Conservation (phyloP, 2,113 vertebrate species). For the Vulpes lagopus region DNA sequence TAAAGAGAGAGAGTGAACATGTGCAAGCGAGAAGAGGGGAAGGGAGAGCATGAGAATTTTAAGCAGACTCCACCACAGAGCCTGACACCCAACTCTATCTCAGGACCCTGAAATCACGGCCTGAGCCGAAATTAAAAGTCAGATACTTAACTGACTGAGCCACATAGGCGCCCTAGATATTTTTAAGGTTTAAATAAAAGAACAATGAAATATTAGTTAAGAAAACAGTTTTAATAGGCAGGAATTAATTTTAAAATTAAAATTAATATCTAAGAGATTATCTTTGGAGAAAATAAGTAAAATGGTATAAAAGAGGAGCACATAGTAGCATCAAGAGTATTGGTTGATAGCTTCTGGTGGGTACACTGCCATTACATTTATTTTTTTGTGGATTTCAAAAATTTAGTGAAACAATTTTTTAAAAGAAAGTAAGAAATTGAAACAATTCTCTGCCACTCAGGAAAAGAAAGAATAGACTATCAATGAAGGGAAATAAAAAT, state of each 20-base stretch:
- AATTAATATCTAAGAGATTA: neutral
- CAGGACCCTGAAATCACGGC: neutral
- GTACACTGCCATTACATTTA: neutral
- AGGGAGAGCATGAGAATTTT: neutral
- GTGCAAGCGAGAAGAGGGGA: neutral
- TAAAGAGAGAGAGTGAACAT: neutral
- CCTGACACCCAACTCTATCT: neutral
- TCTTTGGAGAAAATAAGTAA: neutral
- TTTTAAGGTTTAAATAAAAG: conserved; percentile 50
- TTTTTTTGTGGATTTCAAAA: neutral
- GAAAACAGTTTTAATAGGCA: conserved; percentile 15
- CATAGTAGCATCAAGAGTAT: neutral
- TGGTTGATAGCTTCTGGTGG: neutral
- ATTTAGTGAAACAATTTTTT: neutral
- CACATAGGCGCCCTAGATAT: neutral
- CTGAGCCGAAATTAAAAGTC: neutral
- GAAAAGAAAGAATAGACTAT: conserved; percentile 36
- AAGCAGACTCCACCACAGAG: neutral
- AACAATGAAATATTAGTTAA: conserved; percentile 22
- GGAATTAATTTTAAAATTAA: neutral
- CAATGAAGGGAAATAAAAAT: conserved; percentile 40
- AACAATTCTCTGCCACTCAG: neutral
- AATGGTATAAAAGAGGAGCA: neutral
- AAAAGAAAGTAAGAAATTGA: neutral
- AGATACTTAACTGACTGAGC: neutral